Conservation (phyloP, 2,113 vertebrate genomes). For the Lepisosteus oculatus region DNA sequence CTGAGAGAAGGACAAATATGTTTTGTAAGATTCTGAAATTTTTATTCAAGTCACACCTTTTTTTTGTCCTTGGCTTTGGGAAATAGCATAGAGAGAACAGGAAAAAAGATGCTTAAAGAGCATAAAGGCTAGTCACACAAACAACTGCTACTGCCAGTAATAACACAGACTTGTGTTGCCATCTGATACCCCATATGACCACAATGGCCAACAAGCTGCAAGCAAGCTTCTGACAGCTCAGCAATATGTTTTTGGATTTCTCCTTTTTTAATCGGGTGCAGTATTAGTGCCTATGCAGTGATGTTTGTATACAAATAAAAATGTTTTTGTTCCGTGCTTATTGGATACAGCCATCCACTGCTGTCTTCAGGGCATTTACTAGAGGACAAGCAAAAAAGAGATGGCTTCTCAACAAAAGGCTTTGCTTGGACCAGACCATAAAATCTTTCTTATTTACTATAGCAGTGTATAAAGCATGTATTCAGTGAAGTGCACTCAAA, state of each 20-base stretch:
- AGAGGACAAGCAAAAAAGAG: background rate
- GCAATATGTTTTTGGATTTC: conserved; percentile 39
- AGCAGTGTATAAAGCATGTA: background rate
- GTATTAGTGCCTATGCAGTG: too few relatives aligned
- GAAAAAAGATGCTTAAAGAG: conserved; percentile 23
- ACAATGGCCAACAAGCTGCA: conserved; percentile 33
- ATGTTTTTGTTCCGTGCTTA: conserved; percentile 8
- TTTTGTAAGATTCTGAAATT: too few relatives aligned
- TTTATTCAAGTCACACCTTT: too few relatives aligned
- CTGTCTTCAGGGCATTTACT: conserved; percentile 15
- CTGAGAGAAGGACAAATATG: too few relatives aligned
- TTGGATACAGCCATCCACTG: conserved; percentile 8
- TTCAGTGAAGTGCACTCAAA: background rate
- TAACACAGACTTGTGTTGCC: conserved; percentile 31
- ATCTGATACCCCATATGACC: conserved; percentile 47
- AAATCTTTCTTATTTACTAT: background rate
- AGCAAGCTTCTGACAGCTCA: conserved; percentile 41
- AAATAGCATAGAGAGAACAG: conserved; percentile 24
- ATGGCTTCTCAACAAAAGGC: background rate
- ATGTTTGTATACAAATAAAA: too few relatives aligned
- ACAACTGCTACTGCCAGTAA: conserved; percentile 25
- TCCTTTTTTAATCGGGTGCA: background rate
- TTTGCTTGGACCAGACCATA: background rate
- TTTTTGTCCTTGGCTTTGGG: background rate
- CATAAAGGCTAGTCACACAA: conserved; percentile 33